Evolutionary conservation across 2,113 vertebrate genomes (phyloP).

Genomic region (Cnemophilus loriae): DNA sequence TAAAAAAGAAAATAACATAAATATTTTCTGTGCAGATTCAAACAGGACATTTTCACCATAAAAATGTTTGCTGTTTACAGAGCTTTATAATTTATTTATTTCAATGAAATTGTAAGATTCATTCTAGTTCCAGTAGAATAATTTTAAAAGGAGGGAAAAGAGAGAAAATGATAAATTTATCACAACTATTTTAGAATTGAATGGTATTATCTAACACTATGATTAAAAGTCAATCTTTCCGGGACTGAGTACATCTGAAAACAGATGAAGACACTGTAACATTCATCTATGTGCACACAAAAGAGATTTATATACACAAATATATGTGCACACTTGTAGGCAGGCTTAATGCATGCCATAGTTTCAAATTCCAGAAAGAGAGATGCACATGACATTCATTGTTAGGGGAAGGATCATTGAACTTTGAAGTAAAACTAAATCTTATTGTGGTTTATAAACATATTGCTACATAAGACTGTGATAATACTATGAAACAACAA

Average conservation of each 20-base stretch:
- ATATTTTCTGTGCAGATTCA: neutral
- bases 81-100: constrained; percentile 2
- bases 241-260: neutral
- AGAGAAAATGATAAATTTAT: neutral
- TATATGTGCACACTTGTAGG: neutral
- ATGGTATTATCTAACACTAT: neutral
- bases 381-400: neutral
- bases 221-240: neutral
- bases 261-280: neutral
- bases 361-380: neutral
- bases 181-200: neutral
- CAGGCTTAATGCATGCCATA: neutral
- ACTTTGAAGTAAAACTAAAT: neutral
- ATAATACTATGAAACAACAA: neutral
- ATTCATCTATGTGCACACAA: neutral
- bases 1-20: constrained; percentile 29
- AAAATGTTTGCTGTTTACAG: neutral
- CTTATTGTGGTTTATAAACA: neutral
- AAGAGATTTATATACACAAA: neutral
- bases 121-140: neutral
- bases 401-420: neutral
- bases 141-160: neutral
- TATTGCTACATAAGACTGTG: neutral
- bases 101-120: neutral
- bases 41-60: constrained; percentile 17